phyloP scores from a whole-genome alignment of 2,888 invertebrate species.

The Euzetes globulus region DNA sequence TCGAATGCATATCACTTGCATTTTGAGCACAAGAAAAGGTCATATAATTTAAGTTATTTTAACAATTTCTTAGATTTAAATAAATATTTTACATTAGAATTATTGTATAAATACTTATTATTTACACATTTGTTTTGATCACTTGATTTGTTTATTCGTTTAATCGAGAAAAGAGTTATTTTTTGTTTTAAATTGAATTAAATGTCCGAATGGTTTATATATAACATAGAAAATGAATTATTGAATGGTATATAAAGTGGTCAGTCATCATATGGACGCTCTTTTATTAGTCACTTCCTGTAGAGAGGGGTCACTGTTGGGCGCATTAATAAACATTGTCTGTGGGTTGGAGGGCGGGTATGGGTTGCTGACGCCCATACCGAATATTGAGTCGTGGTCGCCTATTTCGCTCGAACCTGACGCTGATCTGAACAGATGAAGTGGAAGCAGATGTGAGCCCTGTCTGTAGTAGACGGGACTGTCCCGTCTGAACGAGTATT shows the following conservation, averaged over 20 bases:
- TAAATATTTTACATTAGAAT: background rate
- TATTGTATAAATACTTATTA: conserved; percentile 6
- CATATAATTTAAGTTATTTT: background rate
- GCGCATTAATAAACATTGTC: conserved; percentile 14
- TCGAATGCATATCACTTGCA: background rate
- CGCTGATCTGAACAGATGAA: conserved; percentile 9
- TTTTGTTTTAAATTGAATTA: background rate
- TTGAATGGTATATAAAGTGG: background rate
- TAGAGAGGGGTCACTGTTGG: background rate
- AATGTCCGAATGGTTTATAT: background rate
- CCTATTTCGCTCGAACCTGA: background rate
- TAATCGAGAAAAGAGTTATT: background rate
- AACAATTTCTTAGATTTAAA: background rate
- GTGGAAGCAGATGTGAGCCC: conserved; percentile 18
- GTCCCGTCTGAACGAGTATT: conserved; percentile 6
- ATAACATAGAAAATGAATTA: too few relatives aligned
- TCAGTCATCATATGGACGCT: conserved; percentile 15
- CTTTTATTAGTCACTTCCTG: conserved; percentile 14
- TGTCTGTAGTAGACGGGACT: conserved; percentile 14
- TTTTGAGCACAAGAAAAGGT: background rate
- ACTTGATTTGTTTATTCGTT: background rate
- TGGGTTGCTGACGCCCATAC: background rate
- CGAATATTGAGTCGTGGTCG: background rate
- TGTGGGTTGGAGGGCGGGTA: background rate
- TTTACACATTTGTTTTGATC: conserved; percentile 4